Evolutionary conservation across 2,888 invertebrate genomes (phyloP).

Genomic region (Lasioglossum morio): DNA sequence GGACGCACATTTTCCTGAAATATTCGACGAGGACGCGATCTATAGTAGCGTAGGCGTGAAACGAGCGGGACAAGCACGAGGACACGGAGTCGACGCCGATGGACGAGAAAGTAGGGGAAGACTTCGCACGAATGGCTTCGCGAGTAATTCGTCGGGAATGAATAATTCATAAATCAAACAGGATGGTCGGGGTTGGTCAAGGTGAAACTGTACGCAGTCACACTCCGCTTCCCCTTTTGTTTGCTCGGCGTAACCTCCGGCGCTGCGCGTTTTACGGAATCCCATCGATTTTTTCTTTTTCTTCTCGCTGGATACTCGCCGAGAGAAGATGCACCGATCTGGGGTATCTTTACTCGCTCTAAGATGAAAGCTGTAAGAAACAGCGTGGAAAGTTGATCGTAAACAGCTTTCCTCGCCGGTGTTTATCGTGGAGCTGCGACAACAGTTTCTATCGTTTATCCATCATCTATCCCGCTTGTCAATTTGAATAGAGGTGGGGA

Average conservation of each 20-base stretch:
- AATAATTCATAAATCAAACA: constrained; percentile 67
- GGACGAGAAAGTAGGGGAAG: constrained; percentile 1
- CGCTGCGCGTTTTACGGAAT: not conserved
- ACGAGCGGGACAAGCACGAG: constrained; percentile 8
- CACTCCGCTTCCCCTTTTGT: not conserved
- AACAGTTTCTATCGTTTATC: not conserved
- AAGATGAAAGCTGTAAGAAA: not conserved
- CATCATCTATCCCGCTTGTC: not conserved
- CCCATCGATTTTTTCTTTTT: not conserved
- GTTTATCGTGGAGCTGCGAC: not conserved
- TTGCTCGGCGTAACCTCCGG: not conserved
- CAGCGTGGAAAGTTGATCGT: not conserved
- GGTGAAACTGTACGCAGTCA: constrained; percentile 35
- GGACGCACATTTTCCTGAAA: not conserved
- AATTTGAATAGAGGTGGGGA: not conserved
- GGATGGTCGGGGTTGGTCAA: constrained; percentile 45
- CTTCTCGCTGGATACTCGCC: not conserved
- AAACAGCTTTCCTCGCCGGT: not conserved
- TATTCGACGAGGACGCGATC: not conserved
- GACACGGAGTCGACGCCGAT: not conserved
- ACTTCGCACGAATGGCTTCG: constrained; percentile 10
- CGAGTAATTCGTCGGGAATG: constrained; percentile 54
- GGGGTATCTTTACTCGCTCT: not conserved
- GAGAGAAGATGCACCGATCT: not conserved
- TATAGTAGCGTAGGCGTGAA: not conserved